phyloP scores from a whole-genome alignment of 2,888 invertebrate species.

The Anarsia innoxiella region DNA sequence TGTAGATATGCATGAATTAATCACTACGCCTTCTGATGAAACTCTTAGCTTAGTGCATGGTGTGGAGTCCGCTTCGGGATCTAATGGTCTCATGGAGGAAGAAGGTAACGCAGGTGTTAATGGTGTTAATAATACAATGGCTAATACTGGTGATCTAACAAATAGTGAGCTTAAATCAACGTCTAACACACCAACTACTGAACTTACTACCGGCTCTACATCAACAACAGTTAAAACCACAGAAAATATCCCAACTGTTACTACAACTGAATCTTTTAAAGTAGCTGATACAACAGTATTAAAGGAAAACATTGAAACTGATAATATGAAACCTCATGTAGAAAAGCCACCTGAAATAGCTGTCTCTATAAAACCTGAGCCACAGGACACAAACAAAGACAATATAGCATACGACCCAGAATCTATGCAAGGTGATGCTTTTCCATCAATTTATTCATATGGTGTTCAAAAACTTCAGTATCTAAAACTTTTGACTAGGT shows the following conservation, averaged over 20 bases:
- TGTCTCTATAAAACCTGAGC: constrained; percentile 12
- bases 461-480: constrained; percentile 61
- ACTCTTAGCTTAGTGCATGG: constrained; percentile 69
- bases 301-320: background rate
- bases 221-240: constrained; percentile 11
- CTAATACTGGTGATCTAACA: constrained; percentile 51
- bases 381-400: constrained; percentile 16
- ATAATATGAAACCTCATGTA: constrained; percentile 18
- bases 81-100: constrained; percentile 29
- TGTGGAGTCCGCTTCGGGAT: constrained; percentile 38
- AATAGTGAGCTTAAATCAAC: constrained; percentile 25
- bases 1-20: constrained; percentile 70
- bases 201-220: constrained; percentile 16
- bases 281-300: constrained; percentile 12
- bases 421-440: constrained; percentile 60
- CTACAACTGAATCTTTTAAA: constrained; percentile 7
- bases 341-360: constrained; percentile 32
- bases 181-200: constrained; percentile 13
- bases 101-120: constrained; percentile 37
- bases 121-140: constrained; percentile 30
- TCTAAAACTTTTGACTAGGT: constrained; percentile 48
- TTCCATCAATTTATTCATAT: constrained; percentile 55
- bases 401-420: constrained; percentile 56
- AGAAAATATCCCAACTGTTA: constrained; percentile 3
- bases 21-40: constrained; percentile 55